Conservation (phyloP, 2,113 vertebrate species). For the Rattus rattus region DNA sequence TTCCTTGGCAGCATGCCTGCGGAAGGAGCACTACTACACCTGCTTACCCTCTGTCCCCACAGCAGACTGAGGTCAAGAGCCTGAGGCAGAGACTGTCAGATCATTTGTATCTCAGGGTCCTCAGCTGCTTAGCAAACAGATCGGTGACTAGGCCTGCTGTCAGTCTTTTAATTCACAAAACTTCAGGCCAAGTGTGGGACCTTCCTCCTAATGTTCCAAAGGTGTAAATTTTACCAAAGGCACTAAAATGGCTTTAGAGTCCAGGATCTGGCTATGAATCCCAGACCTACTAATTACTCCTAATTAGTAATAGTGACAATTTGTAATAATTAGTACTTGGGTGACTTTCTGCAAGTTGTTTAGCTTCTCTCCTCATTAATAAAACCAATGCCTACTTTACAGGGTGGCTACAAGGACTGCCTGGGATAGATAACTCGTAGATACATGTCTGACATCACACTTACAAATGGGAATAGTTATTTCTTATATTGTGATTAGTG, state of each 20-base stretch:
- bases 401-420: conserved; percentile 3
- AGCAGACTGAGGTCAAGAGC: background rate
- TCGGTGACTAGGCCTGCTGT: background rate
- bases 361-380: conserved; percentile 56
- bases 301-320: conserved; percentile 66
- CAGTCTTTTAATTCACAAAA: conserved; percentile 1
- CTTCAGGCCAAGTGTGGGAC: background rate
- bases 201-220: conserved; percentile 25
- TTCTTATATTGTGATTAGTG: conserved; percentile 17
- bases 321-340: conserved; percentile 68
- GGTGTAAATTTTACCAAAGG: background rate
- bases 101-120: conserved; percentile 15
- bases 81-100: background rate
- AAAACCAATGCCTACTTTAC: conserved; percentile 7
- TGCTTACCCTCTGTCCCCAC: background rate
- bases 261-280: conserved; percentile 35
- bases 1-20: conserved; percentile 23
- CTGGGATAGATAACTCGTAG: background rate
- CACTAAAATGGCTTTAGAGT: conserved; percentile 28
- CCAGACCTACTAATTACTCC: conserved; percentile 54
- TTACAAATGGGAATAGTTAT: conserved; percentile 28
- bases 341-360: conserved; percentile 53
- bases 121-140: background rate
- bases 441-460: background rate
- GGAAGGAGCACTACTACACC: background rate